These are phyloP conservation scores for Dolichallabes microphthalmus DNA, from an alignment of 2,113 vertebrate genomes.

Conservation along the genomic window DNA sequence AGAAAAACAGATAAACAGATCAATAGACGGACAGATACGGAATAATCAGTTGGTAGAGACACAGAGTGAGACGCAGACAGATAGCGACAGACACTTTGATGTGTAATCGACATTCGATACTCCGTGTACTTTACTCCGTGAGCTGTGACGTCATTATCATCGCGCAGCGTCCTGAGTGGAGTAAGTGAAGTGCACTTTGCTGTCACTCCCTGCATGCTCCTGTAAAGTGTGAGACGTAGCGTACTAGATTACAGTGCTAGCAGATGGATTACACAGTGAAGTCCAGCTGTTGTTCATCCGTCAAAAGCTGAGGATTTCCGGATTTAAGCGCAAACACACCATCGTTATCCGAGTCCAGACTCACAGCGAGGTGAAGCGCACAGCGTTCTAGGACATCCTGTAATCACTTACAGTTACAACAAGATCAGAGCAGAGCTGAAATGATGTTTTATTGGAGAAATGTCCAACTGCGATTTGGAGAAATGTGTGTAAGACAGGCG, in stretches of 20 bases:
- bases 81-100: not conserved
- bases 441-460: not conserved
- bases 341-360: not conserved
- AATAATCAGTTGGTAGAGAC: not conserved
- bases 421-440: not conserved
- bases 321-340: slow-evolving; percentile 35
- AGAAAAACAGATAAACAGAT: not conserved
- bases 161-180: not conserved
- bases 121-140: not conserved
- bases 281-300: slow-evolving; percentile 4
- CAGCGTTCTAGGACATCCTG: slow-evolving; percentile 3
- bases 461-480: not conserved
- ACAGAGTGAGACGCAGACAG: not conserved
- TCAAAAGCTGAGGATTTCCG: slow-evolving; percentile 1
- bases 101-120: not conserved
- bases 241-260: not conserved
- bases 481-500: not conserved
- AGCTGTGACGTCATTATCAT: not conserved
- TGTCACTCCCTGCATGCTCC: not conserved
- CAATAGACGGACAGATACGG: not conserved
- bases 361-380: not conserved
- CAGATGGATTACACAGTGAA: slow-evolving; percentile 6
- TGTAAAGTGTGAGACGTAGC: not conserved
- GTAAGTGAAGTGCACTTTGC: not conserved
- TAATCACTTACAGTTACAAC: not conserved